Percentiles rank a stretch among this genome's conserved stretches.
These are phyloP conservation scores for Villa cingulata DNA, from an alignment of 2,888 invertebrate genomes.

Conservation along the genomic window DNA sequence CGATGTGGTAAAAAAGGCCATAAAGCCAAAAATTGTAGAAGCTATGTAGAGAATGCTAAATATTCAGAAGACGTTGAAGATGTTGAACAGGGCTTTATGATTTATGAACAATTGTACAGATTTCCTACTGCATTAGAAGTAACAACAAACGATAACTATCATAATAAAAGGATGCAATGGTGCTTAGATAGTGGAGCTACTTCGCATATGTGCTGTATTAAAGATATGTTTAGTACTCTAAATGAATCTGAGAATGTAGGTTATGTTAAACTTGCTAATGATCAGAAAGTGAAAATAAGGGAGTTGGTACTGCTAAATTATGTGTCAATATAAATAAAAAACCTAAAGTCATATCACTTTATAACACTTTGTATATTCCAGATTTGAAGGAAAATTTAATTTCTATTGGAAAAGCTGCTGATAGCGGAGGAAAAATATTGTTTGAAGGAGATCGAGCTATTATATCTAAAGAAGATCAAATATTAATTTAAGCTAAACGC, in stretches of 20 bases:
- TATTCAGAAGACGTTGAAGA: no score
- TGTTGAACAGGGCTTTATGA: no score
- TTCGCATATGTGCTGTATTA: neutral
- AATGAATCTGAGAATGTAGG: neutral
- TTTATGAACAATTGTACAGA: no score
- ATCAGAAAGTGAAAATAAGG: neutral
- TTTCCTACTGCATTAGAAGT: no score
- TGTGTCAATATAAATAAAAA: neutral
- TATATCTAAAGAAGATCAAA: slow-evolving; percentile 2
- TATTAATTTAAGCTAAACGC: neutral
- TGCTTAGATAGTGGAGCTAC: neutral
- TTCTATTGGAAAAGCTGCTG: slow-evolving; percentile 7
- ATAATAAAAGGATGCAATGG: neutral
- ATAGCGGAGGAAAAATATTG: slow-evolving; percentile 1
- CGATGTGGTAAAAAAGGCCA: slow-evolving; percentile 5
- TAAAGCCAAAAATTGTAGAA: slow-evolving; percentile 6
- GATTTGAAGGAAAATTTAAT: slow-evolving; percentile 4
- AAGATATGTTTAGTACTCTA: neutral
- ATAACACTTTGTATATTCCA: slow-evolving; percentile 6
- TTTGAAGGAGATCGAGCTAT: slow-evolving; percentile 4
- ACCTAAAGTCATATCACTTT: neutral
- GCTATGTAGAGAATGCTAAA: no score
- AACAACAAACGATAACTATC: no score
- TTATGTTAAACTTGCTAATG: neutral
- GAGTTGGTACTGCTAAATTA: neutral